Evolutionary conservation across 2,888 invertebrate species (phyloP).

Genomic region (Busseola fusca): DNA sequence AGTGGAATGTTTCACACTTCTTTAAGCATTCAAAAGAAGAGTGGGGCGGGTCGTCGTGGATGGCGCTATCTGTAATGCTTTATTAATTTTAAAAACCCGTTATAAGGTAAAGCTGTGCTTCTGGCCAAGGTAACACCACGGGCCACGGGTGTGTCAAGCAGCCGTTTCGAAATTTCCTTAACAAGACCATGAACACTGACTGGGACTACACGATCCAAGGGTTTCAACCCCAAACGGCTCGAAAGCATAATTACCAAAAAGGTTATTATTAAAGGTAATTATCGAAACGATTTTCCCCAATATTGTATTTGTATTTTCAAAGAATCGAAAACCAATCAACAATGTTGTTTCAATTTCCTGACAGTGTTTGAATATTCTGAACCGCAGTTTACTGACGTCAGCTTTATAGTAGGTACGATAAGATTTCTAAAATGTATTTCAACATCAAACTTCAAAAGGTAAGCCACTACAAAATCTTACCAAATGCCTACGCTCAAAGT

Average conservation of each 20-base stretch:
- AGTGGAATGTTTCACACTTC: too few species aligned
- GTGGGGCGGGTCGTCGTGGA: too few species aligned
- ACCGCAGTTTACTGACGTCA: neutral
- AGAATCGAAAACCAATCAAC: slow-evolving; percentile 11
- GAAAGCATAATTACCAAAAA: neutral
- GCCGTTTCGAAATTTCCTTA: neutral
- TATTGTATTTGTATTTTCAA: neutral
- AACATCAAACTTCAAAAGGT: slow-evolving; percentile 10
- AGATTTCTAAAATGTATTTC: neutral
- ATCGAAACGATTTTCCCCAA: neutral
- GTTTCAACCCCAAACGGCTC: neutral
- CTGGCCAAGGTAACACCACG: too few species aligned
- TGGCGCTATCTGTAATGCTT: too few species aligned
- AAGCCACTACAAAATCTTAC: slow-evolving; percentile 15
- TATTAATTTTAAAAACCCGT: too few species aligned
- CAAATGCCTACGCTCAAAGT: slow-evolving; percentile 2
- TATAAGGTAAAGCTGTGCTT: too few species aligned
- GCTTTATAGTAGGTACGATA: neutral
- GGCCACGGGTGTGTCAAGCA: neutral
- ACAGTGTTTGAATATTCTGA: neutral
- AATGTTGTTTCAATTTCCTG: slow-evolving; percentile 5
- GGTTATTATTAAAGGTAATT: neutral
- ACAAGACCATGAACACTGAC: too few species aligned
- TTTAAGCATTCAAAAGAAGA: too few species aligned
- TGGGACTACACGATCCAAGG: neutral